Percentiles rank a stretch among this genome's conserved stretches.
Conservation (phyloP, 2,888 invertebrate species). For the Drosophila seclusa region DNA sequence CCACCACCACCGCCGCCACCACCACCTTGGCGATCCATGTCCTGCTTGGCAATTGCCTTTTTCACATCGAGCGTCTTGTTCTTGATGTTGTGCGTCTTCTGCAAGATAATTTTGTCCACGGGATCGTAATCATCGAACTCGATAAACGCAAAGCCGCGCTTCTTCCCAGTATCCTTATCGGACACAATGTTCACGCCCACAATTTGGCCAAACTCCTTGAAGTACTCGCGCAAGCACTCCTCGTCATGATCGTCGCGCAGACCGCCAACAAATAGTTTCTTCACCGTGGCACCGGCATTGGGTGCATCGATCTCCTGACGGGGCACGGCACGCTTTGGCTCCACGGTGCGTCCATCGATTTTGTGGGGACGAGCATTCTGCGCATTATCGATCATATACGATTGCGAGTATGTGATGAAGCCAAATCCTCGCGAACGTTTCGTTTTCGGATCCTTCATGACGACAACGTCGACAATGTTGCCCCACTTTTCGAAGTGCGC, state of each 20-base stretch:
- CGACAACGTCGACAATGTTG: conserved; percentile 97
- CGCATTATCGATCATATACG: conserved; percentile 98
- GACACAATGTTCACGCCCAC: conserved; percentile 95
- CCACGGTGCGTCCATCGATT: conserved; percentile 96
- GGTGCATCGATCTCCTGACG: conserved; percentile 95
- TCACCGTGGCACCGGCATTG: conserved; percentile 96
- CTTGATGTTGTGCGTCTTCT: conserved; percentile 92
- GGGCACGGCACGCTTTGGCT: conserved; percentile 98
- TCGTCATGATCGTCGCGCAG: conserved; percentile 96
- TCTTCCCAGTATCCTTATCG: conserved; percentile 96
- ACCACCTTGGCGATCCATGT: conserved; percentile 88
- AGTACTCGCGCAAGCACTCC: conserved; percentile 93
- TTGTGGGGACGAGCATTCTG: conserved; percentile 95
- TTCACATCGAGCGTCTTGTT: conserved; percentile 95
- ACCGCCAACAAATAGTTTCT: conserved; percentile 97
- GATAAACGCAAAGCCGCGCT: conserved; percentile 97
- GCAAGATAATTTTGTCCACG: conserved; percentile 94
- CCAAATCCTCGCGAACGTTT: conserved; percentile 98
- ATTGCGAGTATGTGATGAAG: conserved; percentile 97
- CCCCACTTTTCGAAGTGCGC: conserved; percentile 98
- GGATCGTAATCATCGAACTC: conserved; percentile 99
- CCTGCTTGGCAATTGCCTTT: conserved; percentile 95
- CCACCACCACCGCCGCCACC: conserved; percentile 86
- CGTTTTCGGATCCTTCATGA: conserved; percentile 98
- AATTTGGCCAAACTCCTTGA: conserved; percentile 92